Conservation (phyloP, 2,797 vertebrate genomes). For the Dromococcyx pavoninus region DNA sequence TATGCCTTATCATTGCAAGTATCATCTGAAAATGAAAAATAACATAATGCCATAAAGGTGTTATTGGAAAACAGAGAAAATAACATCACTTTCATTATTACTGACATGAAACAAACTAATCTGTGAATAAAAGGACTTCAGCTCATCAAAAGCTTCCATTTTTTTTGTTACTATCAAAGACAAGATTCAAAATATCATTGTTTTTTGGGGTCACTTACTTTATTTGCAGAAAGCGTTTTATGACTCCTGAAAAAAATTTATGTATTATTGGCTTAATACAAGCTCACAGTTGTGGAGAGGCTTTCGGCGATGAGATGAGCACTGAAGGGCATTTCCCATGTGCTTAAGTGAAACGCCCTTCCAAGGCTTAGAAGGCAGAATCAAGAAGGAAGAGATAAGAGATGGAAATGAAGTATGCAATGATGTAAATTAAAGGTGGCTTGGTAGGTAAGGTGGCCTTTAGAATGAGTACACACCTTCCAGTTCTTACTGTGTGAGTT, state of each 20-base stretch:
- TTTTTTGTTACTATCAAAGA: neutral
- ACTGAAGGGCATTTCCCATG: neutral
- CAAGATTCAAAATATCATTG: neutral
- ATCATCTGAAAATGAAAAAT: slow-evolving; percentile 49
- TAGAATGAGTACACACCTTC: neutral
- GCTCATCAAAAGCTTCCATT: slow-evolving; percentile 6
- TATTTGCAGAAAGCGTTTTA: neutral
- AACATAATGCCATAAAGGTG: neutral
- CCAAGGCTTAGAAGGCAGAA: neutral
- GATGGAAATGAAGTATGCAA: neutral
- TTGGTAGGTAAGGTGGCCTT: neutral
- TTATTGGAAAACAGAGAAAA: slow-evolving; percentile 48
- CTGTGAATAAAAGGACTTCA: slow-evolving; percentile 27
- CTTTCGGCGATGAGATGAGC: neutral
- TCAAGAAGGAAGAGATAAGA: neutral
- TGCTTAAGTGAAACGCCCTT: neutral
- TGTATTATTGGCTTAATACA: neutral
- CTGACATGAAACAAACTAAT: slow-evolving; percentile 25
- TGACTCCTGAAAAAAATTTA: neutral
- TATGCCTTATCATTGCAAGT: slow-evolving; percentile 14
- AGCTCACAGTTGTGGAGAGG: neutral
- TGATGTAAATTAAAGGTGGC: neutral
- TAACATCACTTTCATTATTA: slow-evolving; percentile 31
- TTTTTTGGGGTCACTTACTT: neutral
- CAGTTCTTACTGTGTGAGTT: neutral